phyloP scores from a whole-genome alignment of 1,140 invertebrate genomes.

The Drosophila varians region DNA sequence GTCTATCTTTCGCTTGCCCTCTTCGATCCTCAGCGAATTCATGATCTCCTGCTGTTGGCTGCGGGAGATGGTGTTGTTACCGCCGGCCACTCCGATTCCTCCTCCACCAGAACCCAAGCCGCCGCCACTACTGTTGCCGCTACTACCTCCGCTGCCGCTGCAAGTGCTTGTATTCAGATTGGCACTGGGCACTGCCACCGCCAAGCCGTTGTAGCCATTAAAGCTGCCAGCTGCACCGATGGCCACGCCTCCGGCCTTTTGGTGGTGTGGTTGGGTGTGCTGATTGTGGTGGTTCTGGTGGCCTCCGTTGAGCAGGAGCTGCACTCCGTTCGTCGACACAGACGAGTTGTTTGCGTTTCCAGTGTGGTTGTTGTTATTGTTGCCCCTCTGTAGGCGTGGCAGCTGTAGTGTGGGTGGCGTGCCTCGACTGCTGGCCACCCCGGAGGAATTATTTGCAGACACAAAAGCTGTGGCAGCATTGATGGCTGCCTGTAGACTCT shows the following conservation, averaged over 20 bases:
- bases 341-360: conserved; percentile 3
- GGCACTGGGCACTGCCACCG: conserved; percentile 19
- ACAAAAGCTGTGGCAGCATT: conserved; percentile 38
- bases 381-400: conserved; percentile 53
- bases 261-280: conserved; percentile 4
- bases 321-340: conserved; percentile 34
- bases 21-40: conserved; percentile 72
- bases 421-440: conserved; percentile 20
- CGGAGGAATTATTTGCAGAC: neutral
- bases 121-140: conserved; percentile 40
- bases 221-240: conserved; percentile 61
- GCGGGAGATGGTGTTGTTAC: neutral
- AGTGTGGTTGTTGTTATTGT: conserved; percentile 29
- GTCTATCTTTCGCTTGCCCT: conserved; percentile 75
- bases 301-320: conserved; percentile 56
- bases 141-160: conserved; percentile 29
- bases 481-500: conserved; percentile 52
- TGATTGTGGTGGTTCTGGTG: conserved; percentile 37
- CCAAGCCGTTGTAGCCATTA: conserved; percentile 64
- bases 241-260: conserved; percentile 32
- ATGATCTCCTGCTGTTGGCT: conserved; percentile 70
- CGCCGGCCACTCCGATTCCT: neutral
- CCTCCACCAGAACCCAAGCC: neutral
- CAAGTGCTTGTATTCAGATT: conserved; percentile 30
- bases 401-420: conserved; percentile 59